These are phyloP conservation scores for Labeo catla DNA, from an alignment of 2,113 vertebrate species.

Conservation along the genomic window DNA sequence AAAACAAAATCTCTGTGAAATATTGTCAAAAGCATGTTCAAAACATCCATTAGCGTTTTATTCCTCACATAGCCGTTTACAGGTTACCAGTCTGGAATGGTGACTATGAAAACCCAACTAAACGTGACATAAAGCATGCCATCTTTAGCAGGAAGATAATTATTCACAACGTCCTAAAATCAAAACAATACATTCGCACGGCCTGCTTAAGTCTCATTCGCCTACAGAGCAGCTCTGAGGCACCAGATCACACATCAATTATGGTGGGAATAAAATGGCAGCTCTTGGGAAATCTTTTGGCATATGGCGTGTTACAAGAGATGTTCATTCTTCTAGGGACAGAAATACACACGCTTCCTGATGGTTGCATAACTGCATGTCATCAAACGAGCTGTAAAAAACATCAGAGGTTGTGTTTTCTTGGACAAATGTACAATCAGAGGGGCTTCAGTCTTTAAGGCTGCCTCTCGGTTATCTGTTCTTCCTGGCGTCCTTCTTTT, in stretches of 20 bases:
- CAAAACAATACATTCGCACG: neutral
- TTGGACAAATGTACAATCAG: neutral
- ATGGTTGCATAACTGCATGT: neutral
- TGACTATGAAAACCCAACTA: neutral
- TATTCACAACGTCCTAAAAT: neutral
- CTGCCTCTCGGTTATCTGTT: conserved; percentile 72
- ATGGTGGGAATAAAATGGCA: neutral
- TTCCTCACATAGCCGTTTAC: neutral
- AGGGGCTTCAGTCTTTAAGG: neutral
- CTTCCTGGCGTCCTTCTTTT: conserved; percentile 88
- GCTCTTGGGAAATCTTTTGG: neutral
- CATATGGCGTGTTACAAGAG: neutral
- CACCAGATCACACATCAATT: neutral
- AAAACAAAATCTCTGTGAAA: neutral
- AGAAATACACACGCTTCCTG: neutral
- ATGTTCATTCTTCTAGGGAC: neutral
- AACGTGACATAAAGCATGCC: neutral
- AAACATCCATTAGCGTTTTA: conserved; percentile 1
- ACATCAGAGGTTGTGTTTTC: neutral
- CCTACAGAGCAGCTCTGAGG: neutral
- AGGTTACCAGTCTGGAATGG: neutral
- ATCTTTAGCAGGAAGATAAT: neutral
- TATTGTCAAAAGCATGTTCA: neutral
- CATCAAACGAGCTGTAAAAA: neutral
- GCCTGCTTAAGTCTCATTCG: neutral